These are phyloP conservation scores for Cryptus armator DNA, from an alignment of 2,888 invertebrate genomes.

Conservation along the genomic window DNA sequence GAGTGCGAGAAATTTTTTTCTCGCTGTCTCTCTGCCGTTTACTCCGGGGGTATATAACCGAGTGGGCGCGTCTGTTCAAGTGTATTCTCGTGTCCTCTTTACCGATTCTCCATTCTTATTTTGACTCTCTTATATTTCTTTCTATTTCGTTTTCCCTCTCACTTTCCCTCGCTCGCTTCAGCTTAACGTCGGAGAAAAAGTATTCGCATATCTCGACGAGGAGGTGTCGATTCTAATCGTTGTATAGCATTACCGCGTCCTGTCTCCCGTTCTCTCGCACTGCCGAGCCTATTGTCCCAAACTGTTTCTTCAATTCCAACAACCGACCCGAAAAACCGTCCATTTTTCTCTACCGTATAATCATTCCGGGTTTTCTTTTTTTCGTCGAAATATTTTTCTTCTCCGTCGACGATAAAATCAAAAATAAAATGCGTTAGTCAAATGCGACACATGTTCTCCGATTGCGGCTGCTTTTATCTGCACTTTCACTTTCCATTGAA, in stretches of 20 bases:
- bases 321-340: background rate
- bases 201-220: conserved; percentile 61
- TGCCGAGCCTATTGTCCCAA: background rate
- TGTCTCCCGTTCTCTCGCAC: background rate
- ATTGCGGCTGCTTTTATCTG: too few relatives aligned
- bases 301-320: conserved; percentile 21
- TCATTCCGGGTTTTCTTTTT: background rate
- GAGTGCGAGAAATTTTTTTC: conserved; percentile 42
- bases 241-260: conserved; percentile 43
- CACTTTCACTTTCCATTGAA: too few relatives aligned
- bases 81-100: conserved; percentile 21
- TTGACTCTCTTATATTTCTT: background rate
- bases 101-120: conserved; percentile 3
- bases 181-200: conserved; percentile 44
- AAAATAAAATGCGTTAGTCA: too few relatives aligned
- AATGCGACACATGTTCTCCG: too few relatives aligned
- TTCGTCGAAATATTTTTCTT: background rate
- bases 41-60: conserved; percentile 11
- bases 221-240: conserved; percentile 44
- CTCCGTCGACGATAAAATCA: too few relatives aligned
- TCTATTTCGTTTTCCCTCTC: background rate
- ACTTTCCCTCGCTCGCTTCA: background rate
- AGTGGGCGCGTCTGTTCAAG: conserved; percentile 23
- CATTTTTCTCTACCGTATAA: background rate
- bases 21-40: background rate